Evolutionary conservation across 2,888 invertebrate species (phyloP).

Genomic region (Acronicta psi): DNA sequence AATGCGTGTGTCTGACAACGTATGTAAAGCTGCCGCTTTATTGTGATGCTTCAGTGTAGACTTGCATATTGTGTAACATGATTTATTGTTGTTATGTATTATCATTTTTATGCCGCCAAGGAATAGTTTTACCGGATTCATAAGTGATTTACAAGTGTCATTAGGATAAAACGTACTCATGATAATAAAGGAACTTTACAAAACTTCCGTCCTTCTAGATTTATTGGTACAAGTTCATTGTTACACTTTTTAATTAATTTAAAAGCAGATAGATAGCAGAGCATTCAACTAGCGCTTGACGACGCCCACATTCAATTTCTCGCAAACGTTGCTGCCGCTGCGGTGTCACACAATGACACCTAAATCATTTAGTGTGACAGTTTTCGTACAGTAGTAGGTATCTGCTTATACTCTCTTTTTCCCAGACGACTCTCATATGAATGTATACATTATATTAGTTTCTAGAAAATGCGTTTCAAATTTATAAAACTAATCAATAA

Average conservation of each 20-base stretch:
- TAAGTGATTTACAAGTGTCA: constrained; percentile 8
- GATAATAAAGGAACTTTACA: constrained; percentile 3
- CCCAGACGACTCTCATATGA: constrained; percentile 2
- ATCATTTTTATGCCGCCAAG: constrained; percentile 6
- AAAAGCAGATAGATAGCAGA: constrained; percentile 43
- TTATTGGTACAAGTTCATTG: constrained; percentile 36
- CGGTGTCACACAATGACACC: constrained; percentile 46
- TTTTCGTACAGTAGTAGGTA: constrained; percentile 44
- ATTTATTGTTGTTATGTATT: constrained; percentile 51
- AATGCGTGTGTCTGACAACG: constrained; percentile 59
- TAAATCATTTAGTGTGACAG: constrained; percentile 58
- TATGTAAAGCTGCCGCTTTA: constrained; percentile 39
- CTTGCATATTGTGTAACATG: constrained; percentile 48
- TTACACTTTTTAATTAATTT: constrained; percentile 47
- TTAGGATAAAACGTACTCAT: constrained; percentile 19
- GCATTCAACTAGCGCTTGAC: constrained; percentile 45
- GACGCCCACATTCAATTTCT: constrained; percentile 60
- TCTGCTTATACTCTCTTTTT: constrained; percentile 33
- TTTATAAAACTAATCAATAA: too few relatives aligned
- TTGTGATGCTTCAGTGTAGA: constrained; percentile 38
- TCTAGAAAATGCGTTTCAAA: constrained; percentile 5
- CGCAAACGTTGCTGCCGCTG: constrained; percentile 44
- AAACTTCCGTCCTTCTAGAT: constrained; percentile 24
- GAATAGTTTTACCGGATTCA: too few relatives aligned
- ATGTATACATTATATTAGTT: constrained; percentile 30